Percentiles rank a stretch among this genome's conserved stretches.
These are phyloP conservation scores for Laterallus jamaicensis DNA, from an alignment of 2,113 vertebrate species.

Conservation along the genomic window DNA sequence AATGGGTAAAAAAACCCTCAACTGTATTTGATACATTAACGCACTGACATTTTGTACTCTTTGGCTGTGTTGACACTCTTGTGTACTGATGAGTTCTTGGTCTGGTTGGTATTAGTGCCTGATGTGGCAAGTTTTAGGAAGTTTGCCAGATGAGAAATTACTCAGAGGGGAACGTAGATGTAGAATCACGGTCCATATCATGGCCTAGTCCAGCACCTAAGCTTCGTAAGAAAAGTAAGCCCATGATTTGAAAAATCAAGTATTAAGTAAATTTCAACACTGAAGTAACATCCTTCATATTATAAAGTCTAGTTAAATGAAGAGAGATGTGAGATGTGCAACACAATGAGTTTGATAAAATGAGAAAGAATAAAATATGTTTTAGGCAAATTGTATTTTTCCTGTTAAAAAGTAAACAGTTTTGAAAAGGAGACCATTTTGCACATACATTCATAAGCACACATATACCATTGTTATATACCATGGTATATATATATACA, in stretches of 20 bases:
- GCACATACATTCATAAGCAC: not conserved
- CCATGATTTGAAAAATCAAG: not conserved
- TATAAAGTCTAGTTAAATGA: not conserved
- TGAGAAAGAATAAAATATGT: not conserved
- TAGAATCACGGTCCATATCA: not conserved
- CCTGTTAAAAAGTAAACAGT: not conserved
- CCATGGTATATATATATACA: no score
- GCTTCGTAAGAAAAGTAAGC: not conserved
- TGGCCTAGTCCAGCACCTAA: not conserved
- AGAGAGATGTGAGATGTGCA: not conserved
- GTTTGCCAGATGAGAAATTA: not conserved
- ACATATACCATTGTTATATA: not conserved
- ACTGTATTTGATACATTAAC: not conserved
- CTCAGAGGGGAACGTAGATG: not conserved
- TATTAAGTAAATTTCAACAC: not conserved
- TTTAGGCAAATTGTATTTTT: not conserved
- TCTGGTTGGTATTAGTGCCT: not conserved
- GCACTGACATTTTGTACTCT: slow-evolving; percentile 7
- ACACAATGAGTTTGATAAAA: not conserved
- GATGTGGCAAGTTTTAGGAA: not conserved
- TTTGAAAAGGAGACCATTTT: not conserved
- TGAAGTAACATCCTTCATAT: not conserved
- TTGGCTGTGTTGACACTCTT: not conserved
- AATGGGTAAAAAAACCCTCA: not conserved
- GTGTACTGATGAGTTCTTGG: not conserved